These are phyloP conservation scores for Phalanger gymnotis DNA, from an alignment of 2,797 vertebrate species.

Conservation along the genomic window DNA sequence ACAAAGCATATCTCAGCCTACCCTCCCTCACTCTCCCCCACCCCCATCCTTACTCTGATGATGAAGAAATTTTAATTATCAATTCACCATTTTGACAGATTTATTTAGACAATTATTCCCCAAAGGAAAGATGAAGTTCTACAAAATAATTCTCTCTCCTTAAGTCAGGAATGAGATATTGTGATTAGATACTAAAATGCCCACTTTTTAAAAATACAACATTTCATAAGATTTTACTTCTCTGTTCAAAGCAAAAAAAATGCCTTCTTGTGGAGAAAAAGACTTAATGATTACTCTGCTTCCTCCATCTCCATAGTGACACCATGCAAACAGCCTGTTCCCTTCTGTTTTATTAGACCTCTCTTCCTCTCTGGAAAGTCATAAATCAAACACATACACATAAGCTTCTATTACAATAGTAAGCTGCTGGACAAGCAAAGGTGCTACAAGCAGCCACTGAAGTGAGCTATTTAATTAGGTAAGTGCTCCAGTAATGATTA, in stretches of 20 bases:
- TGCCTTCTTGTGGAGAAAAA: conserved; percentile 80
- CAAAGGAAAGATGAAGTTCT: conserved; percentile 42
- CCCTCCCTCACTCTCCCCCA: neutral
- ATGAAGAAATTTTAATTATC: conserved; percentile 48
- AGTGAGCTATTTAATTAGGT: neutral
- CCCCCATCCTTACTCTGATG: neutral
- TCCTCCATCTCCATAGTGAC: conserved; percentile 85
- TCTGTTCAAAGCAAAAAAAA: conserved; percentile 81
- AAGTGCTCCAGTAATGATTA: neutral
- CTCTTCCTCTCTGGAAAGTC: conserved; percentile 63
- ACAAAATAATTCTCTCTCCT: neutral
- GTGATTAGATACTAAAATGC: neutral
- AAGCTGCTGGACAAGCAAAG: conserved; percentile 53
- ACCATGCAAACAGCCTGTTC: conserved; percentile 73
- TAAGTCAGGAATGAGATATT: conserved; percentile 10
- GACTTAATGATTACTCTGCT: conserved; percentile 84
- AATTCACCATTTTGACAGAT: conserved; percentile 46
- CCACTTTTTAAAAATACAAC: conserved; percentile 64
- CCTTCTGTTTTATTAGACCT: conserved; percentile 76
- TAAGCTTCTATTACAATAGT: conserved; percentile 46
- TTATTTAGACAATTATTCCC: conserved; percentile 46
- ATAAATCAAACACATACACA: conserved; percentile 51
- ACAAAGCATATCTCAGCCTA: neutral
- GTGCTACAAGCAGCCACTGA: neutral
- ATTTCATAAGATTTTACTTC: conserved; percentile 76